Conservation (phyloP, 2,797 vertebrate genomes). For the Geotrypetes seraphini region DNA sequence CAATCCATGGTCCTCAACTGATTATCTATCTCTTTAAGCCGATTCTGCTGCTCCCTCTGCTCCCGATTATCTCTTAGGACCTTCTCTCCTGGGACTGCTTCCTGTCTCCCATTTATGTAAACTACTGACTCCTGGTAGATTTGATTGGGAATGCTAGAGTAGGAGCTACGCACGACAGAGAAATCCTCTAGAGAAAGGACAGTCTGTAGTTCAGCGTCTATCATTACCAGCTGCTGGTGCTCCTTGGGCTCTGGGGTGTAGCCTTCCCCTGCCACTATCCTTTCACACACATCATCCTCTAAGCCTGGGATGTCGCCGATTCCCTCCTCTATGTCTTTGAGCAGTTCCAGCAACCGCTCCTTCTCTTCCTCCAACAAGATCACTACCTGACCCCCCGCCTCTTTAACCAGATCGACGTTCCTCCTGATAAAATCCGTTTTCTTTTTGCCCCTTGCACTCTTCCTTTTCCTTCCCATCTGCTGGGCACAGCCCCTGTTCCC, state of each 20-base stretch:
- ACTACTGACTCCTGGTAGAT: constrained; percentile 31
- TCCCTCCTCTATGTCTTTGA: constrained; percentile 1
- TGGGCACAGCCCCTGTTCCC: no score
- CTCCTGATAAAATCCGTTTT: constrained; percentile 4
- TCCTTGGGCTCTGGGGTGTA: not conserved
- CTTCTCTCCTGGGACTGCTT: constrained; percentile 67
- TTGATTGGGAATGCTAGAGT: not conserved
- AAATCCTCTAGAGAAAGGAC: not conserved
- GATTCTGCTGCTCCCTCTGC: constrained; percentile 61
- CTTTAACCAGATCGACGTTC: constrained; percentile 8
- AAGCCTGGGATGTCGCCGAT: constrained; percentile 3
- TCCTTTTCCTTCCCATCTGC: no score
- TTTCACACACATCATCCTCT: not conserved
- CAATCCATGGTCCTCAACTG: constrained; percentile 66
- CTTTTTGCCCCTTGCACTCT: not conserved
- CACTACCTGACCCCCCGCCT: not conserved
- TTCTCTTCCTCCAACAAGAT: constrained; percentile 7
- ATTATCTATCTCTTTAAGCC: constrained; percentile 75
- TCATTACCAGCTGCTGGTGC: not conserved
- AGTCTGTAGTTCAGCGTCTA: not conserved
- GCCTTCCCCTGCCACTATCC: constrained; percentile 3
- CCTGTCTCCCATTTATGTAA: constrained; percentile 40
- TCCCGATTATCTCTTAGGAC: constrained; percentile 69
- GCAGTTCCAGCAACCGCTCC: constrained; percentile 1
- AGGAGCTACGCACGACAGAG: not conserved